Evolutionary conservation across 2,113 vertebrate species (phyloP).

Genomic region (Lucifuga dentata): DNA sequence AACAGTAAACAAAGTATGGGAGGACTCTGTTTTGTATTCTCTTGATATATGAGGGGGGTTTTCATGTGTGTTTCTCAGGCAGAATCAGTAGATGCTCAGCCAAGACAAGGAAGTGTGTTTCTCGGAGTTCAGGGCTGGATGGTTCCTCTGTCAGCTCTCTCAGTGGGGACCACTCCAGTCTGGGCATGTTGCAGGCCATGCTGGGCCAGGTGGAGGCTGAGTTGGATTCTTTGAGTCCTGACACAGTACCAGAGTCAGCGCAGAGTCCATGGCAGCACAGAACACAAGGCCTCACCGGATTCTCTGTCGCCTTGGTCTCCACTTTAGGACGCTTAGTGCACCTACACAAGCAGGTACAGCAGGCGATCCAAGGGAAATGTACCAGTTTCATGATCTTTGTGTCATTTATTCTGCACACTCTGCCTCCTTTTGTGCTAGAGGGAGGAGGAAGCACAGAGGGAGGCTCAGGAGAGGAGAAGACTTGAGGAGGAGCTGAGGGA

Average conservation of each 20-base stretch:
- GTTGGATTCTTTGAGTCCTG: conserved; percentile 83
- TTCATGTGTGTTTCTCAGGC: conserved; percentile 59
- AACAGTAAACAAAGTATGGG: not conserved
- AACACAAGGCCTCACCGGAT: conserved; percentile 86
- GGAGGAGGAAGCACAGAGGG: conserved; percentile 81
- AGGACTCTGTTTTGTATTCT: not conserved
- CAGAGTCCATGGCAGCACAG: conserved; percentile 48
- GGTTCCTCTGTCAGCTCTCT: conserved; percentile 69
- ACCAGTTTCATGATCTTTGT: too few species aligned
- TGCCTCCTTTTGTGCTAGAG: conserved; percentile 73
- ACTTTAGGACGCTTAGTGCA: conserved; percentile 87
- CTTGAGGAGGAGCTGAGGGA: conserved; percentile 84
- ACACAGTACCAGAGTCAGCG: conserved; percentile 37
- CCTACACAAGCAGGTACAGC: conserved; percentile 87
- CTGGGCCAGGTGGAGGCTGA: conserved; percentile 88
- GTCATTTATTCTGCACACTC: not conserved
- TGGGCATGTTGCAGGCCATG: conserved; percentile 88
- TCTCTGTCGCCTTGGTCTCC: conserved; percentile 89
- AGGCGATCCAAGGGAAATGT: not conserved
- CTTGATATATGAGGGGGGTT: too few species aligned
- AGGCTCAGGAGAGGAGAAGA: conserved; percentile 74
- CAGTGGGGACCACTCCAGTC: conserved; percentile 76
- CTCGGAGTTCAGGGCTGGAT: conserved; percentile 54
- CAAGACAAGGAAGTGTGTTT: conserved; percentile 53
- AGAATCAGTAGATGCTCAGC: conserved; percentile 18